A percentile compares a stretch with the other conserved stretches of the same genome.
Conservation (phyloP, 2,113 vertebrate species). For the Morone chrysops region DNA sequence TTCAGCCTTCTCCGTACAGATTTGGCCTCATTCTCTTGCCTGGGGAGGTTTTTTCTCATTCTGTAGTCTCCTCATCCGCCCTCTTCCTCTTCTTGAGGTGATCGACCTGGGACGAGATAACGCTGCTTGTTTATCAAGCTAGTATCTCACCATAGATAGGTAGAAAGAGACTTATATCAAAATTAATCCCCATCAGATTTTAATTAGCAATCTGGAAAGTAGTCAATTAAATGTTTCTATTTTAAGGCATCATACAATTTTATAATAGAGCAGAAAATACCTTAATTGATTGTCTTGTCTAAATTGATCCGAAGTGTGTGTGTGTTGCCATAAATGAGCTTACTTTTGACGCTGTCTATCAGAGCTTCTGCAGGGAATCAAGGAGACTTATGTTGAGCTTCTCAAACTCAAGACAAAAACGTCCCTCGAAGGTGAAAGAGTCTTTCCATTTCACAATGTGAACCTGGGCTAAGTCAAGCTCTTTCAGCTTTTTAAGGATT, state of each 20-base stretch:
- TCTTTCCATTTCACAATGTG: not conserved
- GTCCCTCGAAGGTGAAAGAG: not conserved
- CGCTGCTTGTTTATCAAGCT: not conserved
- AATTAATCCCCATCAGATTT: too few relatives aligned
- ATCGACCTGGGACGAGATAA: not conserved
- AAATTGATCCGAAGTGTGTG: not conserved
- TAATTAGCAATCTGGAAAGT: too few relatives aligned
- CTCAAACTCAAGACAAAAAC: slow-evolving; percentile 6
- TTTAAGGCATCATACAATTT: not conserved
- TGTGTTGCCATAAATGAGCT: not conserved
- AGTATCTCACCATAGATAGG: too few relatives aligned
- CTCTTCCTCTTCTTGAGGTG: not conserved
- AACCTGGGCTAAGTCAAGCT: not conserved
- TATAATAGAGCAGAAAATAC: not conserved
- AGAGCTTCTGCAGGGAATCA: not conserved
- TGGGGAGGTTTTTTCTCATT: not conserved
- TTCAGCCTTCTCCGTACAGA: not conserved
- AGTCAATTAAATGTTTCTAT: not conserved
- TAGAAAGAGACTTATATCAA: too few relatives aligned
- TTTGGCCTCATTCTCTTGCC: not conserved
- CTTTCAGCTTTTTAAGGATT: not conserved
- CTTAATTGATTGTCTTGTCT: not conserved
- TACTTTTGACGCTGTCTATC: not conserved
- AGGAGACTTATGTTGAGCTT: not conserved
- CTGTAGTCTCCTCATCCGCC: not conserved